Percentiles rank a stretch among this genome's conserved stretches.
Evolutionary conservation across 1,140 invertebrate genomes (phyloP).

Genomic region (Mya arenaria): DNA sequence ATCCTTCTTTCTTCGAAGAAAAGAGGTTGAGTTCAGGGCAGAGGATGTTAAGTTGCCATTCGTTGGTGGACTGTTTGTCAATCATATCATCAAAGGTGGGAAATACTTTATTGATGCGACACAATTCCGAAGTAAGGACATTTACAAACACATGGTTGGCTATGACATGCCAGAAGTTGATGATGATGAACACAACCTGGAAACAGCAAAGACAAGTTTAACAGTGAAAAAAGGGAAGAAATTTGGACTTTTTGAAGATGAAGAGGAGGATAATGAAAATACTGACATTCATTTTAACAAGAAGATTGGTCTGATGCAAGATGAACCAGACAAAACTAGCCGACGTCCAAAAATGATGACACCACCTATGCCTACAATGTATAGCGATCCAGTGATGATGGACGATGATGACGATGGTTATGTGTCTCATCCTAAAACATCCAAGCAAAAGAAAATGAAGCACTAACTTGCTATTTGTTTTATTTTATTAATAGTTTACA

Average conservation of each 20-base stretch:
- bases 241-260: conserved; percentile 49
- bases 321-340: background rate
- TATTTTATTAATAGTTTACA: too few species aligned
- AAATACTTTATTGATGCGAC: conserved; percentile 89
- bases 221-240: conserved; percentile 35
- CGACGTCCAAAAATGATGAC: background rate
- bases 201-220: background rate
- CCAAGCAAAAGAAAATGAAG: background rate
- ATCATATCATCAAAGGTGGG: conserved; percentile 85
- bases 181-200: background rate
- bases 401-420: background rate
- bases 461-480: too few species aligned
- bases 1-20: conserved; percentile 66
- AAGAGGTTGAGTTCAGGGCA: conserved; percentile 64
- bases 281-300: background rate
- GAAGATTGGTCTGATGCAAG: background rate
- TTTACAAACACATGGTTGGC: conserved; percentile 93
- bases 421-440: background rate
- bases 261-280: conserved; percentile 3
- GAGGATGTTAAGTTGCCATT: conserved; percentile 90
- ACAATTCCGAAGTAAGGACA: conserved; percentile 86
- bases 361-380: background rate
- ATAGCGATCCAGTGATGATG: background rate
- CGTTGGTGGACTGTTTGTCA: conserved; percentile 91
- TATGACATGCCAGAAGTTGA: conserved; percentile 90